Evolutionary conservation across 2,113 vertebrate genomes (phyloP).

Genomic region (Phalacrocorax aristotelis): DNA sequence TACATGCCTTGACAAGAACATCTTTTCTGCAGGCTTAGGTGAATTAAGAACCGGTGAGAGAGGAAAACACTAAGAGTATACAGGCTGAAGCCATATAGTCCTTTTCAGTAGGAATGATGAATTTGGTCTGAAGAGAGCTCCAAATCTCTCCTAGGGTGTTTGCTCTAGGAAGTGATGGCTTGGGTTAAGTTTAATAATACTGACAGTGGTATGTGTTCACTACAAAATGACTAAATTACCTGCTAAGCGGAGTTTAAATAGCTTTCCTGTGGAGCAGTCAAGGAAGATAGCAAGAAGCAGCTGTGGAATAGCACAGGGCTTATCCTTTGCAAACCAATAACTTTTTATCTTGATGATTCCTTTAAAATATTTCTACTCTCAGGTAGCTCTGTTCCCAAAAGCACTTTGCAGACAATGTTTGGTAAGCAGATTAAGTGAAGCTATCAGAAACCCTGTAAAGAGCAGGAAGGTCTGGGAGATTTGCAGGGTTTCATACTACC

Average conservation of each 20-base stretch:
- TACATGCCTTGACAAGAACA: neutral
- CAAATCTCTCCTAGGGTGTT: neutral
- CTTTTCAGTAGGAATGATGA: neutral
- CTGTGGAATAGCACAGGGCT: neutral
- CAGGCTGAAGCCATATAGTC: neutral
- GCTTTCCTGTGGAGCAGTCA: neutral
- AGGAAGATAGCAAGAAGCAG: neutral
- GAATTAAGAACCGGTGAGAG: neutral
- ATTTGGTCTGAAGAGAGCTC: neutral
- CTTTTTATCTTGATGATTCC: neutral
- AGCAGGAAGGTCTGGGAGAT: neutral
- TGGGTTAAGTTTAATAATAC: neutral
- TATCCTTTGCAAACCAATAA: neutral
- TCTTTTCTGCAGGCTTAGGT: neutral
- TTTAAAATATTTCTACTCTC: neutral
- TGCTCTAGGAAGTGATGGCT: neutral
- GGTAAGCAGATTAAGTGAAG: neutral
- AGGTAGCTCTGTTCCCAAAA: neutral
- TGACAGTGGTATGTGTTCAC: neutral
- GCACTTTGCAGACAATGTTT: neutral
- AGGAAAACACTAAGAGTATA: neutral
- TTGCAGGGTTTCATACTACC: neutral
- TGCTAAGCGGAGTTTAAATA: neutral
- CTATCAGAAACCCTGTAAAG: neutral
- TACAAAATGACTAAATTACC: neutral